phyloP scores from a whole-genome alignment of 2,888 invertebrate species.

The Patella ulyssiponensis region DNA sequence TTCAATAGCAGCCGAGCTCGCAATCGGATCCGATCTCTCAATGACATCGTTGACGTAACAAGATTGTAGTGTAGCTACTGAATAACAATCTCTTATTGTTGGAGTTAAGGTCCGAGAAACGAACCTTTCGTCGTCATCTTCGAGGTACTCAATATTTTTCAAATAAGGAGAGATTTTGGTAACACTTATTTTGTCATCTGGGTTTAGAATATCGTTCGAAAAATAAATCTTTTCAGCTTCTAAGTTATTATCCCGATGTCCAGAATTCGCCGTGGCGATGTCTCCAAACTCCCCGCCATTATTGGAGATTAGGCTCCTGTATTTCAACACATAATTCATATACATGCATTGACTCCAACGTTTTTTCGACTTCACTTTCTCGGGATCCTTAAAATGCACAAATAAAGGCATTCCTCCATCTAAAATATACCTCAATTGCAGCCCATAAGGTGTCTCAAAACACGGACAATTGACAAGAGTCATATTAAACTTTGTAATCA shows the following conservation, averaged over 20 bases:
- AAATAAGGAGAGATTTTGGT: conserved; percentile 15
- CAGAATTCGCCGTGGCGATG: too few relatives aligned
- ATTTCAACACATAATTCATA: conserved; percentile 52
- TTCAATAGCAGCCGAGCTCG: conserved; percentile 23
- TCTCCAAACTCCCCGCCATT: background rate
- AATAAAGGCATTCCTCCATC: conserved; percentile 46
- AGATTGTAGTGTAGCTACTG: conserved; percentile 25
- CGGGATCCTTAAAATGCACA: conserved; percentile 45
- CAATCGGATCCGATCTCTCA: conserved; percentile 16
- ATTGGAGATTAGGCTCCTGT: conserved; percentile 25
- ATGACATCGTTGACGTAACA: conserved; percentile 9
- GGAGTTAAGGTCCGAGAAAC: conserved; percentile 31
- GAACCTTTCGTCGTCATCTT: conserved; percentile 32
- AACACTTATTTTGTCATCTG: too few relatives aligned
- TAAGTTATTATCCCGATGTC: too few relatives aligned
- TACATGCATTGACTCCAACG: conserved; percentile 52
- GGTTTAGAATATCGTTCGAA: background rate
- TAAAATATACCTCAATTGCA: conserved; percentile 41
- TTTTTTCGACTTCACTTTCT: conserved; percentile 40
- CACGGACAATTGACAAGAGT: conserved; percentile 27
- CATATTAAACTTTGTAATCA: conserved; percentile 35
- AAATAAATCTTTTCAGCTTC: too few relatives aligned
- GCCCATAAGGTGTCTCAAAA: conserved; percentile 44
- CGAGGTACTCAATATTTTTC: too few relatives aligned
- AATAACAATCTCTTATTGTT: conserved; percentile 31